A percentile compares a stretch with the other conserved stretches of the same genome.
phyloP scores from a whole-genome alignment of 2,888 invertebrate genomes.

The Drosophila setosimentum region DNA sequence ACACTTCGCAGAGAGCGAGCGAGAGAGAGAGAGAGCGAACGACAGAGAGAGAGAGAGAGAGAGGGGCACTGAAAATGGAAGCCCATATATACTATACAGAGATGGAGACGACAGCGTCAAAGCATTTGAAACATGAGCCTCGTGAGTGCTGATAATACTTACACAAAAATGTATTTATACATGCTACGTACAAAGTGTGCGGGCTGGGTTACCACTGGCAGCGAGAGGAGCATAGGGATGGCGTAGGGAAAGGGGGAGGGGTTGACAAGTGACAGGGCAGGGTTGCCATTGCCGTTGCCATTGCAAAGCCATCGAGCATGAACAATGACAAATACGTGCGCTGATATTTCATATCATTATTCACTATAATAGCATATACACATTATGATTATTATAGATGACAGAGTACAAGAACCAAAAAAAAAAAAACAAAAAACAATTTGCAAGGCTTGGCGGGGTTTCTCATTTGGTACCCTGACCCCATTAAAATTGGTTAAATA shows the following conservation, averaged over 20 bases:
- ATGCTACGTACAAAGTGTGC: constrained; percentile 19
- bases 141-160: constrained; percentile 72
- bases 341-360: constrained; percentile 49
- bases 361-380: constrained; percentile 18
- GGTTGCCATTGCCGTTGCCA: background rate
- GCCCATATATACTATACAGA: constrained; percentile 39
- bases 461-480: background rate
- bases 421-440: background rate
- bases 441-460: background rate
- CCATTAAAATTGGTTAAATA: background rate
- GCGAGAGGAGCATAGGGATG: background rate
- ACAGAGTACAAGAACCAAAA: background rate
- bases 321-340: constrained; percentile 60
- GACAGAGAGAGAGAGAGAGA: background rate
- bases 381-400: constrained; percentile 12
- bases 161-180: constrained; percentile 15
- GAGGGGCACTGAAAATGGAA: constrained; percentile 31
- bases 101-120: constrained; percentile 43
- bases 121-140: constrained; percentile 72
- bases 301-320: constrained; percentile 19
- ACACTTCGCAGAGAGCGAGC: constrained; percentile 20
- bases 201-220: constrained; percentile 19
- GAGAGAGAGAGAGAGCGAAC: background rate
- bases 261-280: constrained; percentile 20
- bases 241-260: background rate